Base-by-base conservation (phyloP, 1,140 invertebrate species). In the Saccostrea glomerata region DNA sequence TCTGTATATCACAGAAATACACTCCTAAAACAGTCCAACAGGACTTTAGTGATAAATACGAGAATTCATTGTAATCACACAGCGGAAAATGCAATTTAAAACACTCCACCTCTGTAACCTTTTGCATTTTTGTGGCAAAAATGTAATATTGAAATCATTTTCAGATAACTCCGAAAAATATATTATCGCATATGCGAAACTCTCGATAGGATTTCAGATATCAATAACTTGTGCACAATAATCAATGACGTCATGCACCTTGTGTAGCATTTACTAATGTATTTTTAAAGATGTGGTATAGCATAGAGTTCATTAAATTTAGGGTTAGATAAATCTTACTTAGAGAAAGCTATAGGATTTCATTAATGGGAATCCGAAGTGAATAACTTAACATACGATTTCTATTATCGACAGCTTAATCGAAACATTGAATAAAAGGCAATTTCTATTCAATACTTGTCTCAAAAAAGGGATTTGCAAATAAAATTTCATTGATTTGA, bases 401-500 rank as follows among this genome's bases (percentile, higher is more conserved):
- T 77, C 25, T 77, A 77, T 77, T 77, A 77, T 77, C 70, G 70
- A 77, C 4, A 77, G 70, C 70, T 25, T 77, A 77, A 77, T 77
- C 70, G 70, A 36, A 77, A 77, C 30, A 36, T 77, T 77, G 70
- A 77, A 77, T 77, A 77, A 77, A 77, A 30, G 15, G 13, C 25
- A 77, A 77, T 77, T 47, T 77, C 30, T 36, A 77, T 77, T 77
- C 25, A 77, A 77, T 77, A 36, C 70, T 77, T 77, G 25, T 77
- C 23, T 77, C 23, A 77, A 36, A 73, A 77, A 77, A 30, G 70
- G 66, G 70, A 77, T 77, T 77, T 77, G 70, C 70, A 77, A 40
- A 77, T 77, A 36, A 77, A 77, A 77, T 77, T 77, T 77, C 70
- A 77, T 77, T 77, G 70, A 77, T 77, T 77, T 77, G 70, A 77